Base-by-base conservation (phyloP, 2,888 invertebrate genomes). In the Laspeyria flexula region DNA sequence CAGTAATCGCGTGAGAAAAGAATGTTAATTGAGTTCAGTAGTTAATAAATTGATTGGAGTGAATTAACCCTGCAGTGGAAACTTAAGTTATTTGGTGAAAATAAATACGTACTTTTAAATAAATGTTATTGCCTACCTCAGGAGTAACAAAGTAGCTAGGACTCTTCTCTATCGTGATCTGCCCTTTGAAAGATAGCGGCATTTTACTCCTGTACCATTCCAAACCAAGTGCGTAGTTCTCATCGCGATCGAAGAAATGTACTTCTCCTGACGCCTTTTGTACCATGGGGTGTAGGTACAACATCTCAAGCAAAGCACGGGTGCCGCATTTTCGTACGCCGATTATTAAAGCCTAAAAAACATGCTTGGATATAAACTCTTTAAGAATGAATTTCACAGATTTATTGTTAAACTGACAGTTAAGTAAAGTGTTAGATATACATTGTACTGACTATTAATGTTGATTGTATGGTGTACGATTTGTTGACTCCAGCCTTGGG, bases 321-420 rank as follows among this genome's bases (percentile, higher is more conserved):
- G 99, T 99, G 13, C 99, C 99, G 78, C 98, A 98, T 92, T 99
- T 99, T 71, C 99, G 94, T 21, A 98, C 99, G 41, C 99, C 99
- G 68, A 99, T 96, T 78, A 99, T 98, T 67, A 99, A 94, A 30
- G 97, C 96, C 94, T 96, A 92, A 23, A 51, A 59, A 43, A 53
- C 55, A 47, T 41, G 13, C 11, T n/a, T n/a, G n/a, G n/a, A n/a
- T n/a, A n/a, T n/a, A n/a, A n/a, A n/a, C n/a, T n/a, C n/a, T n/a
- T n/a, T n/a, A n/a, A n/a, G n/a, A n/a, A n/a, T n/a, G n/a, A n/a
- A n/a, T n/a, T n/a, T n/a, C n/a, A n/a, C n/a, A n/a, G n/a, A n/a
- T n/a, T n/a, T n/a, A n/a, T n/a, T n/a, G n/a, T n/a, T n/a, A n/a
- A n/a, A n/a, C n/a, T n/a, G n/a, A n/a, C n/a, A n/a, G n/a, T n/a